phyloP scores from a whole-genome alignment of 1,140 invertebrate species.

The Micrasema minimum region DNA sequence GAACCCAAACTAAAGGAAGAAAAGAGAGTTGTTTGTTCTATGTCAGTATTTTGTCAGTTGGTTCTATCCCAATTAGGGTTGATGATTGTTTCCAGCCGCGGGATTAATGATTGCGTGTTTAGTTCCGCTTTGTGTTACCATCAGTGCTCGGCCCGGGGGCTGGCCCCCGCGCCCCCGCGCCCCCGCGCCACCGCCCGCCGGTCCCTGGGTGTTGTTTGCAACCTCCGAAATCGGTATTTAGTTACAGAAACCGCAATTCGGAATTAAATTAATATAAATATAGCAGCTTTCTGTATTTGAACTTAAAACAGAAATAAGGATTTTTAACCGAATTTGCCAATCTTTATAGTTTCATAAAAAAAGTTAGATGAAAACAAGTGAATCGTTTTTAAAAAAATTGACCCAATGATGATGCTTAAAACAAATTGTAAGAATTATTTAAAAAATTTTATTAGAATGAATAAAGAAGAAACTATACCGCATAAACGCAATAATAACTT shows the following conservation, averaged over 20 bases:
- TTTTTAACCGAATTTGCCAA: neutral
- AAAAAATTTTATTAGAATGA: no score
- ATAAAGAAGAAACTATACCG: no score
- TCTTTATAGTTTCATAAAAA: no score
- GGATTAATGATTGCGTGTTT: slow-evolving; percentile 25
- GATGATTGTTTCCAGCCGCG: slow-evolving; percentile 11
- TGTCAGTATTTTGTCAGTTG: no score
- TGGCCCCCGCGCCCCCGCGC: neutral
- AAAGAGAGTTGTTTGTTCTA: no score
- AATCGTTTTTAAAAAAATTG: no score
- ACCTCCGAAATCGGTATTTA: neutral
- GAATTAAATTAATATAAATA: neutral
- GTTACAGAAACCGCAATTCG: neutral
- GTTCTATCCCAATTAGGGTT: neutral
- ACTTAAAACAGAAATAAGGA: neutral
- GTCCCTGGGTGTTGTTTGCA: neutral
- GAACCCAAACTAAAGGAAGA: no score
- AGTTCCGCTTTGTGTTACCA: neutral
- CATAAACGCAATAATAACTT: no score
- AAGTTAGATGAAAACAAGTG: no score
- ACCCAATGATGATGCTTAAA: no score
- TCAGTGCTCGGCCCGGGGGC: neutral
- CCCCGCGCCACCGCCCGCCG: neutral
- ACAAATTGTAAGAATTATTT: no score
- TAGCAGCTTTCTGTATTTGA: neutral